These are phyloP conservation scores for Lerema accius DNA, from an alignment of 1,140 invertebrate genomes.

Conservation along the genomic window DNA sequence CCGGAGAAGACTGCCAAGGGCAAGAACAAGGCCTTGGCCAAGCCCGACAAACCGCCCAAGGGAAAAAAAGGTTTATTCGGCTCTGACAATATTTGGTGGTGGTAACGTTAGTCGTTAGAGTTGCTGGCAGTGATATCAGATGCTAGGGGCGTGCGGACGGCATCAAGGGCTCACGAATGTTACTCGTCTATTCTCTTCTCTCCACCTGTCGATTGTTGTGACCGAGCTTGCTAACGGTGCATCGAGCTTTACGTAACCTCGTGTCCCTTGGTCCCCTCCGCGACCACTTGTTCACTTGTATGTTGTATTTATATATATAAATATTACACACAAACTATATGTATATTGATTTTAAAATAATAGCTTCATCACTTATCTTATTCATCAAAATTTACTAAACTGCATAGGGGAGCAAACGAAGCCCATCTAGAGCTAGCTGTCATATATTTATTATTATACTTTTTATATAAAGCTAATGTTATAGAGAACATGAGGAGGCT, in stretches of 20 bases:
- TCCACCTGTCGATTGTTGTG: conserved; percentile 45
- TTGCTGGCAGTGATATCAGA: conserved; percentile 61
- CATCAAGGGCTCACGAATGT: conserved; percentile 79
- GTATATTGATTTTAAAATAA: too few relatives aligned
- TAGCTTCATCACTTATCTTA: conserved; percentile 35
- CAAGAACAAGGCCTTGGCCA: conserved; percentile 80
- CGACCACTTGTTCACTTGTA: too few relatives aligned
- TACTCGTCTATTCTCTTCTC: conserved; percentile 47
- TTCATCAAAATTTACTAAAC: conserved; percentile 36
- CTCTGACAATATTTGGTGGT: conserved; percentile 88
- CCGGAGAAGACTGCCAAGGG: conserved; percentile 67
- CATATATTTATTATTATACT: conserved; percentile 54
- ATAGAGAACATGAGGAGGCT: conserved; percentile 57
- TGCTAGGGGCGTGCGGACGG: conserved; percentile 57
- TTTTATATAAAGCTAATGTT: conserved; percentile 47
- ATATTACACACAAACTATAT: too few relatives aligned
- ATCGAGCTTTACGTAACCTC: too few relatives aligned
- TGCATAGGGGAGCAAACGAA: conserved; percentile 46
- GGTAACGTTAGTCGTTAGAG: conserved; percentile 79
- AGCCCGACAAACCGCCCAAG: conserved; percentile 83
- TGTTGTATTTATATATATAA: too few relatives aligned
- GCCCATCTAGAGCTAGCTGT: conserved; percentile 40
- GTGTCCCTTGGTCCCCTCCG: too few relatives aligned
- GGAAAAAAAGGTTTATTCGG: conserved; percentile 92
- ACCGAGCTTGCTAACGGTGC: conserved; percentile 58